Evolutionary conservation across 2,888 invertebrate genomes (phyloP), one percentile per base, ranked within the genome.

Genomic region (Rhagonycha lutea): DNA sequence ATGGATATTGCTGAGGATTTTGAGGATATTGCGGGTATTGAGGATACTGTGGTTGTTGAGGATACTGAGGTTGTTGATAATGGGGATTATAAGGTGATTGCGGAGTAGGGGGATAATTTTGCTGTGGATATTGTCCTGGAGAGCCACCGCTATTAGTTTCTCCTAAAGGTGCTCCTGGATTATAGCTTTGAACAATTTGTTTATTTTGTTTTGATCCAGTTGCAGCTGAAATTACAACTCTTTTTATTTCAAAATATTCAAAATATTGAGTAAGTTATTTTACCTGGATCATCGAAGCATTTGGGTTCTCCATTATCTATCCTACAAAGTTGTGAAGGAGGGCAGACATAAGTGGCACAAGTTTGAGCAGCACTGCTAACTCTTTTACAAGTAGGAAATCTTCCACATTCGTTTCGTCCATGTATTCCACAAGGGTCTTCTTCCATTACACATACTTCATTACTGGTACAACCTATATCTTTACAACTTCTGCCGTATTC

Each of bases 401-500:
- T 82, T 82, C 88, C 88, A 82, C 88, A 88, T 79, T 87, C 86
- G 18, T 71, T 71, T 79, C 89, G 87, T 80, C 91, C 90, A 14
- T 91, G 91, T 81, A 89, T 90, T 12, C 89, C 88, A 86, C 95
- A 95, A 0, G 93, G 92, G 82, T 94, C 94, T 83, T 93, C 92
- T 1, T 90, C 91, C 85, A 94, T 90, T 74, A 94, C 91, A 87
- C 95, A 95, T 76, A 91, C 91, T 88, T 95, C 91, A 83, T 89
- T 92, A 84, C 91, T 92, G 72, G 91, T 88, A 84, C 95, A 95
- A 69, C 94, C 94, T 82, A 95, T 95, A 84, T 95, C 95, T 83
- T 90, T 91, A 86, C 95, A 95, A 23, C 91, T 90, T 81, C 95
- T 91, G 77, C 95, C 95, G 86, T 94, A 95, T 87, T 95, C 95